phyloP scores from a whole-genome alignment of 2,888 invertebrate species.

The Cerceris ruficornis region DNA sequence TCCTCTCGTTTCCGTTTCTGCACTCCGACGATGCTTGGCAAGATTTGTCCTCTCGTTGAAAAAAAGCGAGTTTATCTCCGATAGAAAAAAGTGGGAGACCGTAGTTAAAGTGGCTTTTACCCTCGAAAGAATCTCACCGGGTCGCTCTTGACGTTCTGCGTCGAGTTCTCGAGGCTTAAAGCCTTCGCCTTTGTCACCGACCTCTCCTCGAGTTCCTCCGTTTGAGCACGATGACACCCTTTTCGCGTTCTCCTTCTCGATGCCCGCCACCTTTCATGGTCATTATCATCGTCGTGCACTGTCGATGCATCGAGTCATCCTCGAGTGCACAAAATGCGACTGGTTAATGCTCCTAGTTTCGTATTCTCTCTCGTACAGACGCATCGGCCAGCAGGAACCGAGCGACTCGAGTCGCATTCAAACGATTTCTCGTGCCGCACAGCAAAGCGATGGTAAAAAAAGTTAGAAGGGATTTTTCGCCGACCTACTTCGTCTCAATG shows the following conservation, averaged over 20 bases:
- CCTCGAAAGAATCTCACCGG: slow-evolving; percentile 17
- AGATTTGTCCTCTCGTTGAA: not conserved
- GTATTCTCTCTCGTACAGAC: too few relatives aligned
- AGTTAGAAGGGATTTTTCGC: too few relatives aligned
- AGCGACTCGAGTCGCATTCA: too few relatives aligned
- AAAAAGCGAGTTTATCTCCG: too few relatives aligned
- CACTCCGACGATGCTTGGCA: not conserved
- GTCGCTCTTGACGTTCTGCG: slow-evolving; percentile 1
- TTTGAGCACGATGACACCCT: slow-evolving; percentile 26
- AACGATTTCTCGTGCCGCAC: too few relatives aligned
- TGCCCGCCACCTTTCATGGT: slow-evolving; percentile 39
- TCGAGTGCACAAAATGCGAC: slow-evolving; percentile 17
- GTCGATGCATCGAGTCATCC: not conserved
- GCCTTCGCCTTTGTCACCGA: slow-evolving; percentile 2
- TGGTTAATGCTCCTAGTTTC: not conserved
- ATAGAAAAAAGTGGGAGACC: slow-evolving; percentile 39
- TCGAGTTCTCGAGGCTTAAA: slow-evolving; percentile 8
- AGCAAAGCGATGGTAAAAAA: too few relatives aligned
- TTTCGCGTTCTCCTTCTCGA: slow-evolving; percentile 27
- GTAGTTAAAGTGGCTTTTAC: slow-evolving; percentile 36
- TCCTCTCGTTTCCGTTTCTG: not conserved
- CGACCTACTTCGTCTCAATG: too few relatives aligned
- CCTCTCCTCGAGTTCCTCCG: slow-evolving; percentile 15
- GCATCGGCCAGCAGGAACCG: not conserved
- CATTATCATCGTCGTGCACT: slow-evolving; percentile 41